These are phyloP conservation scores for Agrotis segetum DNA, from an alignment of 2,888 invertebrate genomes.

Conservation along the genomic window DNA sequence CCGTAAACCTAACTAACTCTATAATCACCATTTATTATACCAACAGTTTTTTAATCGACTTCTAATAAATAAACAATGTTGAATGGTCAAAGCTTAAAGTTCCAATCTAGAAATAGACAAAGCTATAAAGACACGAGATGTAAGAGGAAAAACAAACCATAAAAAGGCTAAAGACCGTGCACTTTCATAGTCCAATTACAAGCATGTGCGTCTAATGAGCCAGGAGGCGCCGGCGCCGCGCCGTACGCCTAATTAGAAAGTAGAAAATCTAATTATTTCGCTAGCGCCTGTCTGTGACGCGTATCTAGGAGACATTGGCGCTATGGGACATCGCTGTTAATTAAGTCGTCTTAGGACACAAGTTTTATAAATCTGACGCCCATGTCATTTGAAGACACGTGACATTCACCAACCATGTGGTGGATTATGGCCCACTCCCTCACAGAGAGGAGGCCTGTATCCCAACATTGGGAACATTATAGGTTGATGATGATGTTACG, in stretches of 20 bases:
- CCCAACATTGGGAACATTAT: neutral
- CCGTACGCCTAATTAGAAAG: constrained; percentile 81
- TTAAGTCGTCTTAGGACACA: neutral
- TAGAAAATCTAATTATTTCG: constrained; percentile 78
- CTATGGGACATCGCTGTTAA: neutral
- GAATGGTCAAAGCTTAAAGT: no score
- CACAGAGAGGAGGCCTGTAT: neutral
- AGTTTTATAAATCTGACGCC: no score
- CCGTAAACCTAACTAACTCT: no score
- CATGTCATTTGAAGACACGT: neutral
- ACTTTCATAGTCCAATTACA: constrained; percentile 56
- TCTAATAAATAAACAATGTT: no score
- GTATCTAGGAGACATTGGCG: constrained; percentile 34
- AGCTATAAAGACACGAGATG: constrained; percentile 18
- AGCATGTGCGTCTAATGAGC: constrained; percentile 65
- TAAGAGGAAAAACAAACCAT: constrained; percentile 33
- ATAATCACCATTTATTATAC: no score
- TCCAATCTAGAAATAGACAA: neutral
- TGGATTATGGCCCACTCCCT: neutral
- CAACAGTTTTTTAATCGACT: no score
- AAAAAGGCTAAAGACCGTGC: constrained; percentile 17
- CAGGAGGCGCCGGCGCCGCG: constrained; percentile 68
- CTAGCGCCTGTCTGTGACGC: constrained; percentile 46
- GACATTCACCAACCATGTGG: neutral
- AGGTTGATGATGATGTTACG: neutral